Evolutionary conservation across 2,888 invertebrate genomes (phyloP), one percentile per base, ranked within the genome.

Genomic region (Xestia c-nigrum): DNA sequence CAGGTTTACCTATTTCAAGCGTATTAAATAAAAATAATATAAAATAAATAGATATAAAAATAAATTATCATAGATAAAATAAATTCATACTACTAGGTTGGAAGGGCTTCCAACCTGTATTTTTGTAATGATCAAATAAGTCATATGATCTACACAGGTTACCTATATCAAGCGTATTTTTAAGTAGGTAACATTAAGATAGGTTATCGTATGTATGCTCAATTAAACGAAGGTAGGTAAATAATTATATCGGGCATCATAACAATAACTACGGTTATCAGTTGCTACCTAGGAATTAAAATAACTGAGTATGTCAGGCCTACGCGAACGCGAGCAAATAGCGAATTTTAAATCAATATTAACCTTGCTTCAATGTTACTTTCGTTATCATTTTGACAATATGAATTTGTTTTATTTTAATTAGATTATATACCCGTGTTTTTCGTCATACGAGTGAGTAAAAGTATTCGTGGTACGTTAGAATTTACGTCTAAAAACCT

Each of bases 201-300:
- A 87, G 52, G 63, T 43, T 86, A 85, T 87, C 87, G 63, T 73
- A 67, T 68, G 31, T 74, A 46, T 82, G 74, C 75, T 75, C 72
- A 80, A 81, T 80, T 71, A 80, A 76, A 71, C 57, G 68, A 80
- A 79, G 75, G 70, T 81, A 79, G 75, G 69, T 81, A 72, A 76
- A 64, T 72, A 74, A 67, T 55, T 47, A 50, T 85, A 82, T 87
- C 78, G 73, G 76, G 74, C 86, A 87, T 83, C 74, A 78, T 79
- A 86, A 87, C 74, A 85, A 78, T 80, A 79, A 85, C 76, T 31
- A 4, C 12, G n/a, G 70, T 78, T 87, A 85, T 85, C 87, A 80
- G 78, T 81, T 81, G 86, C 80, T 85, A 81, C 79, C 81, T 79
- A 78, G 80, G 76, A 82, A 83, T 80, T 80, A 78, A 81, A 72